Evolutionary conservation across 2,888 invertebrate genomes (phyloP), one percentile per base, ranked within the genome.

Genomic region (Spisula solida): DNA sequence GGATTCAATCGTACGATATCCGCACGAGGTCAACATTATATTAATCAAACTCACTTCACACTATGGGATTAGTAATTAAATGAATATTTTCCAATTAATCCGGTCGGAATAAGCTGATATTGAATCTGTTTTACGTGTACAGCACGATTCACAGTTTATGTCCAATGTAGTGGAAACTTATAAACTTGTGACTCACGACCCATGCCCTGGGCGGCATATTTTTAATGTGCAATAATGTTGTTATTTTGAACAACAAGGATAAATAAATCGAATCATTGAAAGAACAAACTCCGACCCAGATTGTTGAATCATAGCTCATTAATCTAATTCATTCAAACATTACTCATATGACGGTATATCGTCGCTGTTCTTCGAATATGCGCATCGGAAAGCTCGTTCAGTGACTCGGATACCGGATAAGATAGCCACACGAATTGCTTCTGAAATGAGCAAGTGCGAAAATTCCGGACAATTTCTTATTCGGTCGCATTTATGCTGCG

Each of bases 51-150:
- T 6, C 25, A n/a, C 60, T 2, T 25, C n/a, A 2, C 60, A n/a
- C 60, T 10, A 66, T 25, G 60, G 10, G 2, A 2, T 66, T 25
- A 12, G n/a, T 66, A 25, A 66, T 75, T 31, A 16, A 75, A 75
- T 75, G 34, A 31, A 75, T 75, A 75, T 16, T 31, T 75, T 75
- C 25, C 75, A 75, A 75, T 75, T 75, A 34, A 75, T 16, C 18
- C 16, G 25, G 31, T 2, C 34, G 34, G 18, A 31, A 31, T 75
- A 75, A 75, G 18, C 75, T 75, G 75, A 34, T 75, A 31, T 75
- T 31, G 16, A 75, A 5, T 75, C 25, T 31, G n/a, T 31, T 18
- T 4, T 31, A 18, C 18, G 2, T 34, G 75, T 25, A 34, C 34
- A 16, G 34, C 31, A 34, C 31, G 31, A 5, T 34, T 75, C 25